Percentiles rank a stretch among this genome's conserved stretches.
phyloP scores from a whole-genome alignment of 2,113 vertebrate genomes.

The Vimba vimba region DNA sequence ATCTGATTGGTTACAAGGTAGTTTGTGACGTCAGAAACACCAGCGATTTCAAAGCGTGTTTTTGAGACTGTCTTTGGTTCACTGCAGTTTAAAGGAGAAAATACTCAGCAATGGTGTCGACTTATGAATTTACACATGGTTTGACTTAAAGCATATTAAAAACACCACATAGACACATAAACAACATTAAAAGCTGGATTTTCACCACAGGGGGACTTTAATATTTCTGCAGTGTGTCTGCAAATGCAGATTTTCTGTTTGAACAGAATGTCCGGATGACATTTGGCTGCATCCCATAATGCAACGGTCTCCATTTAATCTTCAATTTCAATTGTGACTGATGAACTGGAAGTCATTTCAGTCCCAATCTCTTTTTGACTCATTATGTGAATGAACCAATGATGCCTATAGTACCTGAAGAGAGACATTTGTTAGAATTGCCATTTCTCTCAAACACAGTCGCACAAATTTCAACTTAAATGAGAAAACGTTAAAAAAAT shows the following conservation, averaged over 20 bases:
- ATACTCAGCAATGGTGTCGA: no score
- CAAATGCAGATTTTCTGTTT: neutral
- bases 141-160: no score
- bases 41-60: no score
- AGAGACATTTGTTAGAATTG: neutral
- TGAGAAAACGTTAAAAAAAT: neutral
- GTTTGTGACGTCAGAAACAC: no score
- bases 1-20: no score
- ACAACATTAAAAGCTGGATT: no score
- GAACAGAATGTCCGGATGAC: neutral
- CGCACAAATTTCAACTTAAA: neutral
- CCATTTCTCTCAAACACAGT: neutral
- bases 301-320: neutral
- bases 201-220: no score
- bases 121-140: no score
- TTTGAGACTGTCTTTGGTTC: no score
- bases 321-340: neutral
- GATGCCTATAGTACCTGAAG: neutral
- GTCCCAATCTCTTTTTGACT: neutral
- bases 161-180: no score
- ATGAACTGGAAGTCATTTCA: neutral
- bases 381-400: neutral
- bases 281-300: slow-evolving; percentile 3
- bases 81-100: no score
- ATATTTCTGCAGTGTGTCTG: neutral